phyloP scores from a whole-genome alignment of 30 jellyfish, hydroid and myxozoan species.

The Aurelia sp. region DNA sequence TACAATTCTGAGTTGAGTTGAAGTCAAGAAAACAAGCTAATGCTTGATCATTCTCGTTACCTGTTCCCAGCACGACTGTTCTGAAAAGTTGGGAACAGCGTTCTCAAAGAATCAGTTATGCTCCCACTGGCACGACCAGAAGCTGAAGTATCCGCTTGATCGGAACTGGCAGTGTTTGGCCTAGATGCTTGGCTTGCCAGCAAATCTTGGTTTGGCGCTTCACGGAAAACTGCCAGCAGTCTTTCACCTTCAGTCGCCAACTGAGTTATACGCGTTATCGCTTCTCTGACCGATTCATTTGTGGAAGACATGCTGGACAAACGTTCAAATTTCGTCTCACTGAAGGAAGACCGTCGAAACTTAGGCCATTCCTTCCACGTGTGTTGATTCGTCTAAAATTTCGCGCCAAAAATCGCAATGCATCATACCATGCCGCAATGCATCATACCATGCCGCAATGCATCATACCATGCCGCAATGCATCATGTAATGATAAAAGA shows the following conservation, averaged over 20 bases:
- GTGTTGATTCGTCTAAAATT: too few species aligned
- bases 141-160: background rate
- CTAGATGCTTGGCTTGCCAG: background rate
- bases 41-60: too few species aligned
- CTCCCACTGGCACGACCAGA: background rate
- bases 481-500: constrained; percentile 5
- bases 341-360: background rate
- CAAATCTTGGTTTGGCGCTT: constrained; percentile 15
- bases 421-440: too few species aligned
- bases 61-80: too few species aligned
- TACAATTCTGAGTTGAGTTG: too few species aligned
- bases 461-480: background rate
- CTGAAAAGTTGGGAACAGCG: too few species aligned
- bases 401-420: too few species aligned
- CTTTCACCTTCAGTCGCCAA: constrained; percentile 16
- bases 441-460: too few species aligned
- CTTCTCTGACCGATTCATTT: constrained; percentile 9
- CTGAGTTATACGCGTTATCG: constrained; percentile 1
- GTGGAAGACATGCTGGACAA: background rate
- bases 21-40: too few species aligned
- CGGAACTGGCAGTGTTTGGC: background rate
- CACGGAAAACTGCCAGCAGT: constrained; percentile 15
- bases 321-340: background rate
- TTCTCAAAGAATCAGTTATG: background rate
- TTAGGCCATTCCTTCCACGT: background rate